These are phyloP conservation scores for Henricia sp. DNA, from an alignment of 53 echinoderm and acorn worm species.

Conservation along the genomic window DNA sequence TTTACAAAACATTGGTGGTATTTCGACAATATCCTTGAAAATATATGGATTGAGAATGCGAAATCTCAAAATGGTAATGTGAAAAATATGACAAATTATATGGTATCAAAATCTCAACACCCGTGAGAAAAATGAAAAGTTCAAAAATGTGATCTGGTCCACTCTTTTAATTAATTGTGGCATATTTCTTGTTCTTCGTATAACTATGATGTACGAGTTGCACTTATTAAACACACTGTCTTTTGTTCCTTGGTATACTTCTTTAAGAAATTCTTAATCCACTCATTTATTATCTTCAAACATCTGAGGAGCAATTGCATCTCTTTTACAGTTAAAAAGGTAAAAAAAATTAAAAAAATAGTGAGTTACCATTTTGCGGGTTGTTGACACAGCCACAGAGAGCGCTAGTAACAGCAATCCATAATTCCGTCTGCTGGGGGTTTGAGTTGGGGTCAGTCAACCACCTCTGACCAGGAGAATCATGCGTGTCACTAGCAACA, in stretches of 20 bases:
- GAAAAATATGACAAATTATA: too few species aligned
- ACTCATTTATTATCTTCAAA: not conserved
- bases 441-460: not conserved
- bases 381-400: conserved; percentile 88
- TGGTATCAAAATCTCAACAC: too few species aligned
- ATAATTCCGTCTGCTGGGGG: conserved; percentile 38
- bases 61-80: too few species aligned
- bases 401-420: conserved; percentile 66
- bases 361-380: conserved; percentile 80
- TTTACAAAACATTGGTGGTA: too few species aligned
- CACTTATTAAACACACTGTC: not conserved
- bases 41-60: too few species aligned
- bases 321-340: not conserved
- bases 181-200: too few species aligned
- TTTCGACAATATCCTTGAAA: too few species aligned
- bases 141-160: too few species aligned
- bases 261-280: not conserved
- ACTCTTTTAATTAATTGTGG: too few species aligned
- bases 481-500: not conserved
- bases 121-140: too few species aligned
- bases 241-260: not conserved
- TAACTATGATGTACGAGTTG: too few species aligned
- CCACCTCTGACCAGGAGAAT: conserved; percentile 24
- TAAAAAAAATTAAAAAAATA: not conserved
- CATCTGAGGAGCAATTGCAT: not conserved